Evolutionary conservation across 1,140 invertebrate species (phyloP).

Genomic region (Akabosia matsudoensis): DNA sequence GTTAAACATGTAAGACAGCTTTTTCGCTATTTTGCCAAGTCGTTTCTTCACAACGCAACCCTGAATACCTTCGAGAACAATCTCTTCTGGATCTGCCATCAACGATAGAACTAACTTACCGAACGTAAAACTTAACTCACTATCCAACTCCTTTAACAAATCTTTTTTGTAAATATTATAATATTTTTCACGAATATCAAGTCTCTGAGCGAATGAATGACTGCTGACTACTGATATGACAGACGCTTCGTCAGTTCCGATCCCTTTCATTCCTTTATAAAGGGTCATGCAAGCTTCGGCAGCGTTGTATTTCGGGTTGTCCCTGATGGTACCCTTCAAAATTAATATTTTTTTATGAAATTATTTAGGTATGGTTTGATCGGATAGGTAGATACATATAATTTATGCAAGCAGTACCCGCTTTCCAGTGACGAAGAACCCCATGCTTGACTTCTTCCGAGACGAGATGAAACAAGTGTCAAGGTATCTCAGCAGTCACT

Average conservation of each 20-base stretch:
- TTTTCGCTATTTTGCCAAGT: not conserved
- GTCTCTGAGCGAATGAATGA: slow-evolving; percentile 65
- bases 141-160: not conserved
- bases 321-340: slow-evolving; percentile 55
- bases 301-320: slow-evolving; percentile 60
- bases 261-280: slow-evolving; percentile 69
- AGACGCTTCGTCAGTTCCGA: slow-evolving; percentile 71
- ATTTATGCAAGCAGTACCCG: not conserved
- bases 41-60: not conserved
- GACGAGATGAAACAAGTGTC: too few relatives aligned
- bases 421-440: not conserved
- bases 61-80: not conserved
- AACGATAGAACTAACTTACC: not conserved
- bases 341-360: too few relatives aligned
- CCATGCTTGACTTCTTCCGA: too few relatives aligned
- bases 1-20: not conserved
- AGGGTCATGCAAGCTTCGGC: slow-evolving; percentile 64
- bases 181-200: slow-evolving; percentile 64
- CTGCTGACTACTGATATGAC: slow-evolving; percentile 68
- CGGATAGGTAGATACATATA: not conserved
- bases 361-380: not conserved
- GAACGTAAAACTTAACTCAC: not conserved
- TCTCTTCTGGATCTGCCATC: not conserved
- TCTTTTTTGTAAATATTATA: slow-evolving; percentile 69
- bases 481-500: too few relatives aligned